Base-by-base conservation (phyloP, 2,888 invertebrate species). In the Epistrophe grossulariae region DNA sequence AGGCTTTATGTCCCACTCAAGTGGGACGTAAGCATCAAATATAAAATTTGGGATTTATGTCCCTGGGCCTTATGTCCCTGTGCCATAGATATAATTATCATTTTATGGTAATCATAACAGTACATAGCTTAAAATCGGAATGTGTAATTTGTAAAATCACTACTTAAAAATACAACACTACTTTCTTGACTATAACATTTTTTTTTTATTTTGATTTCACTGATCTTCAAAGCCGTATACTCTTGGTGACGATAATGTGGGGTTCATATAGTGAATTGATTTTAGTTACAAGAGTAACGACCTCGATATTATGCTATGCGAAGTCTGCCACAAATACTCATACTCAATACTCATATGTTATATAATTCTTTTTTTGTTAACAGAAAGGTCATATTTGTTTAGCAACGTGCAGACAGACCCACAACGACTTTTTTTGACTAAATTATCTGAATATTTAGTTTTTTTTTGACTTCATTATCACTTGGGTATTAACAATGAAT, bases 281-380 rank as follows among this genome's bases (percentile, higher is more conserved):
- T 24, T 24, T 35, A 35, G 24, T 59, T 66, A 85, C 82, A 85
- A 82, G 82, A 85, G 85, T 85, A 85, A 85, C 70, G 82, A 85
- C 85, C 85, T 82, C 71, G 78, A 79, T 79, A 38, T 45, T 79
- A 38, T 45, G 6, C 45, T 77, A 17, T 73, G 24, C 48, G 57
- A 17, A 71, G 68, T 71, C 28, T 64, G 50, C 70, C 57, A 57
- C 31, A 73, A 40, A 70, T 57, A 52, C 57, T 52, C 8, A 59
- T 59, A 35, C n/a, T n/a, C n/a, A 40, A 70, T 57, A 52, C 57
- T 52, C 8, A 59, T 59, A 35, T n/a, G 50, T 74, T 19, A 4
- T 45, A 59, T 68, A 59, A 72, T 59, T 19, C 19, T 55, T 72
- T 19, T 43, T n/a, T 35, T 35, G 7, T 31, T 11, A 7, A 19